Evolutionary conservation across 2,113 vertebrate species (phyloP).

Genomic region (Rousettus leschenaultii): DNA sequence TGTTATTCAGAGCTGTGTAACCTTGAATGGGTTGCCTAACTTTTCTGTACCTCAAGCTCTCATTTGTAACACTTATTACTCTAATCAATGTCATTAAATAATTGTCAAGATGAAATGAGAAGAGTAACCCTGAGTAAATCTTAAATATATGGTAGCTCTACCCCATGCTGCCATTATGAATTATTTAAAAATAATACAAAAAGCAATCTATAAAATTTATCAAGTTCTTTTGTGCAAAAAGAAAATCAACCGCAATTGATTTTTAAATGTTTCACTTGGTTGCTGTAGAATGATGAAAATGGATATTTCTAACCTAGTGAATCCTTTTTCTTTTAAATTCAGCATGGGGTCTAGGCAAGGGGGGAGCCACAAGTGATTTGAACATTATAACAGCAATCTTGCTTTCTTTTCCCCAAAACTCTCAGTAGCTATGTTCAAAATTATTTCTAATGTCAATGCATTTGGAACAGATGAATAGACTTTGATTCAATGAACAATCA

Average conservation of each 20-base stretch:
- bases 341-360: not conserved
- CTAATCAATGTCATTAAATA: not conserved
- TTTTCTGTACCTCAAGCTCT: not conserved
- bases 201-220: not conserved
- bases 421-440: slow-evolving; percentile 22
- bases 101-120: not conserved
- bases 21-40: not conserved
- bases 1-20: not conserved
- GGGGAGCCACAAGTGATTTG: not conserved
- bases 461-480: slow-evolving; percentile 47
- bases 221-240: not conserved
- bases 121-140: not conserved
- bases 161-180: not conserved
- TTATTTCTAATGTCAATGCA: slow-evolving; percentile 33
- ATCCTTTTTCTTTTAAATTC: not conserved
- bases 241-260: slow-evolving; percentile 1
- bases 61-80: not conserved
- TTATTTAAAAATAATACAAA: not conserved
- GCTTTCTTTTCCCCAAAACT: not conserved
- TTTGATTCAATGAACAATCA: slow-evolving; percentile 45
- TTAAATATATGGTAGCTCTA: not conserved
- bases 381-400: not conserved
- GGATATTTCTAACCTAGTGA: not conserved
- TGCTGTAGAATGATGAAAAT: not conserved
- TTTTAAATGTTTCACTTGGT: slow-evolving; percentile 9